Evolutionary conservation across 2,113 vertebrate genomes (phyloP), one percentile per base, ranked within the genome.

Genomic region (Lichenostomus cassidix): DNA sequence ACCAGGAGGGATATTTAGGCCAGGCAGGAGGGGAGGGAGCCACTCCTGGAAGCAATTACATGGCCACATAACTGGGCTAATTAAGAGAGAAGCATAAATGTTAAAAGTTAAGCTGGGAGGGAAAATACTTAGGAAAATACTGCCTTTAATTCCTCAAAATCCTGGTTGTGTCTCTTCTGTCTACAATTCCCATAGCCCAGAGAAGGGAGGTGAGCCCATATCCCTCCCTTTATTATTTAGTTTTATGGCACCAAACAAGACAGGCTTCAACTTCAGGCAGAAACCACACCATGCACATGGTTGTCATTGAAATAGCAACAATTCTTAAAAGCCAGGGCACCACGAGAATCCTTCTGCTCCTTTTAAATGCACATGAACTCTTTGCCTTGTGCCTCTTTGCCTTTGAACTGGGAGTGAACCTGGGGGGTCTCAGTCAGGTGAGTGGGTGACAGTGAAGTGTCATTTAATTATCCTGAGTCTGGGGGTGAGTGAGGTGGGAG

Each of bases 41-140:
- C 0, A 0, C 68, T 94, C 90, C 94, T 96, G 95, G 94, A 97
- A 96, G 94, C 95, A 96, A 93, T 94, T 96, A 96, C 83, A 74
- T 63, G 88, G 85, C 79, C 62, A 77, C 83, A 67, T 94, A 90
- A 90, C 90, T 83, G 86, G 76, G 76, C 88, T 96, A 94, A 94
- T 95, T 90, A 95, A 90, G 85, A 90, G 69, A 93, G 90, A 92
- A 67, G 76, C 87, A 42, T 86, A 60, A 87, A 91, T 33, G 77
- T 87, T 89, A 50, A 83, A 83, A 77, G 85, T 92, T 95, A 59
- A 80, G 29, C 64, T 90, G 71, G 71, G 71, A 81, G 44, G 53
- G 64, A 93, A 47, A 93, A 79, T 63, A 33, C 67, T 74, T 65
- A n/a, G 50, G 76, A 94, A 94, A 94, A 70, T 70, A 25, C 35